Conservation (phyloP, 2,113 vertebrate species). For the Archilochus colubris region DNA sequence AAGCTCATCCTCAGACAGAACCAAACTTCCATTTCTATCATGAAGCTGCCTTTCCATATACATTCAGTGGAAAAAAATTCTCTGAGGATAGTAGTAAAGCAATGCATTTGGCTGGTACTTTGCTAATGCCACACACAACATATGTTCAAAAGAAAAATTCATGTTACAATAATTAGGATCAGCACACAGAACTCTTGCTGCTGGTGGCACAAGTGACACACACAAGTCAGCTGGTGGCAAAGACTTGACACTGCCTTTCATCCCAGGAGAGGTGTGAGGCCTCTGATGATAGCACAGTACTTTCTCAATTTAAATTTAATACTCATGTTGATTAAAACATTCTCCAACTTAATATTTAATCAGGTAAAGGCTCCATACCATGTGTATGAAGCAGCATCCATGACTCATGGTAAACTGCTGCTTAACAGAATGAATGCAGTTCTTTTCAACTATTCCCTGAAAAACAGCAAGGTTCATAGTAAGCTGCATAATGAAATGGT, state of each 20-base stretch:
- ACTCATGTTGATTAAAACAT: slow-evolving; percentile 23
- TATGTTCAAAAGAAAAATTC: slow-evolving; percentile 47
- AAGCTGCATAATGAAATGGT: not conserved
- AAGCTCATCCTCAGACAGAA: not conserved
- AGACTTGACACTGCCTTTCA: slow-evolving; percentile 52
- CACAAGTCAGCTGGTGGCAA: slow-evolving; percentile 65
- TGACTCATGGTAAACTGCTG: not conserved
- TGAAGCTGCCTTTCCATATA: not conserved
- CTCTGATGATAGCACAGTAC: slow-evolving; percentile 22
- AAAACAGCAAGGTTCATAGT: not conserved
- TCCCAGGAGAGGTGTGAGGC: not conserved
- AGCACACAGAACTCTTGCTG: slow-evolving; percentile 36
- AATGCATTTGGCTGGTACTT: not conserved
- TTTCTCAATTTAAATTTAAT: slow-evolving; percentile 60
- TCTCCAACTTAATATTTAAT: slow-evolving; percentile 43
- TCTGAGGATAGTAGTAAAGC: not conserved
- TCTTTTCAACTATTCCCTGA: not conserved
- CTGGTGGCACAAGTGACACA: slow-evolving; percentile 47
- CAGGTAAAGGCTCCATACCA: not conserved
- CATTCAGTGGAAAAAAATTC: not conserved
- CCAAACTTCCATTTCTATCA: not conserved
- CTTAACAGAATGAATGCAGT: not conserved
- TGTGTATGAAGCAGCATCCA: not conserved
- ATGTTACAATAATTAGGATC: slow-evolving; percentile 75
- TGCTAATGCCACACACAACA: not conserved